Evolutionary conservation across 2,888 invertebrate species (phyloP).

Genomic region (Octonoba sinensis): DNA sequence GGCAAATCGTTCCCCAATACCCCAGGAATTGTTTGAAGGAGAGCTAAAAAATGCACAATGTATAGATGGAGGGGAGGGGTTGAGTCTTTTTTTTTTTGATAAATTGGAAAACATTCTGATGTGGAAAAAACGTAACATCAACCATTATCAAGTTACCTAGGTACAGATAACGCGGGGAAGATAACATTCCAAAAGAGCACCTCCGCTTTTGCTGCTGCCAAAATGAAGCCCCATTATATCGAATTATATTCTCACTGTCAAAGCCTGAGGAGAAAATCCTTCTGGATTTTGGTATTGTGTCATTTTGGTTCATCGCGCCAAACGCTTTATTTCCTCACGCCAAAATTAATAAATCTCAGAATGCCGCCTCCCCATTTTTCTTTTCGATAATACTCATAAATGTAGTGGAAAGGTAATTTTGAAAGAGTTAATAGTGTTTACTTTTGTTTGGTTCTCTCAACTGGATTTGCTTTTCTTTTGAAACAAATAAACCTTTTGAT

Average conservation of each 20-base stretch:
- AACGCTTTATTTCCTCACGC: conserved; percentile 29
- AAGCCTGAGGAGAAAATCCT: conserved; percentile 18
- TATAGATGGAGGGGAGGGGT: conserved; percentile 9
- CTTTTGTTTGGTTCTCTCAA: too few relatives aligned
- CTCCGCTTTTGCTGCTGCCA: conserved; percentile 11
- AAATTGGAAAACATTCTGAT: too few relatives aligned
- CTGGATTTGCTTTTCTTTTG: too few relatives aligned
- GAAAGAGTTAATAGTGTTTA: too few relatives aligned
- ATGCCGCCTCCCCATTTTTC: conserved; percentile 1
- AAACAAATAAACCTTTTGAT: too few relatives aligned
- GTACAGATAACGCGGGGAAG: conserved; percentile 55
- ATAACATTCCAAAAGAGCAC: conserved; percentile 16
- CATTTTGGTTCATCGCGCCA: conserved; percentile 41
- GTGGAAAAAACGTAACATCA: too few relatives aligned
- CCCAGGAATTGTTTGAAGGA: conserved; percentile 11
- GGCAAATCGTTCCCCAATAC: conserved; percentile 54
- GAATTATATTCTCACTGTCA: conserved; percentile 58
- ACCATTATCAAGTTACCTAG: conserved; percentile 55
- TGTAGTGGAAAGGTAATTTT: too few relatives aligned
- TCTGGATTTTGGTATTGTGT: conserved; percentile 52
- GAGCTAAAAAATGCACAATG: background rate
- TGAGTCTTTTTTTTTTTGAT: conserved; percentile 23
- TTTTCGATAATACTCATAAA: too few relatives aligned
- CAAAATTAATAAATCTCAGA: conserved; percentile 46
- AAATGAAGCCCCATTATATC: conserved; percentile 36